Evolutionary conservation across 2,888 invertebrate species (phyloP).

Genomic region (Nomada fabriciana): DNA sequence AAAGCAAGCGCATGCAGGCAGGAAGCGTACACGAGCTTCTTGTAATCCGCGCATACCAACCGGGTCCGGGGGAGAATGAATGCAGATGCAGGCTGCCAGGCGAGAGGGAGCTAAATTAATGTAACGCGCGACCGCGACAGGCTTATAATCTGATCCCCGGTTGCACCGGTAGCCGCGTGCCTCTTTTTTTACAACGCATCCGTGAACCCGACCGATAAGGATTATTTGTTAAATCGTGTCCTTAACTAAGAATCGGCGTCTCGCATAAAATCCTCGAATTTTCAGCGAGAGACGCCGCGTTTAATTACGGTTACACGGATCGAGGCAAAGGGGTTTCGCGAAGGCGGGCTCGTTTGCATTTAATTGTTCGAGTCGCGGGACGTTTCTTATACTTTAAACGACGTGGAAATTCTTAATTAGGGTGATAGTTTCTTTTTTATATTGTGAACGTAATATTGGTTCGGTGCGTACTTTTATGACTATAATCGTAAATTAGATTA

Average conservation of each 20-base stretch:
- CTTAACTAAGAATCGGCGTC: neutral
- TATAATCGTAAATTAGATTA: too few relatives aligned
- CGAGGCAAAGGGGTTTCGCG: neutral
- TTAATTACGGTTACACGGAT: slow-evolving; percentile 32
- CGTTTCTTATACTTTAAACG: neutral
- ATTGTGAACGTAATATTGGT: too few relatives aligned
- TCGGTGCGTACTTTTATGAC: too few relatives aligned
- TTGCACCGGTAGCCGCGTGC: slow-evolving; percentile 37
- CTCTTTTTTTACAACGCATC: slow-evolving; percentile 51
- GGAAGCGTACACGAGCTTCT: slow-evolving; percentile 50
- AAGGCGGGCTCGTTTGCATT: neutral
- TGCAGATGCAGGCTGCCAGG: slow-evolving; percentile 48
- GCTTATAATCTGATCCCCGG: slow-evolving; percentile 65
- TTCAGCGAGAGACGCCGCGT: slow-evolving; percentile 6
- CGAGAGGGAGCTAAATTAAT: slow-evolving; percentile 58
- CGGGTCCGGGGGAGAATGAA: slow-evolving; percentile 42
- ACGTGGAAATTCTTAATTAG: too few relatives aligned
- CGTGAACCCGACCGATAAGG: slow-evolving; percentile 64
- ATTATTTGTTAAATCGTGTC: slow-evolving; percentile 67
- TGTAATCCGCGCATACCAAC: slow-evolving; percentile 59
- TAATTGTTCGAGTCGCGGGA: neutral
- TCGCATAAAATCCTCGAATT: slow-evolving; percentile 34
- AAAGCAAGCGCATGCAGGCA: slow-evolving; percentile 39
- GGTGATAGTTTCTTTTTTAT: too few relatives aligned
- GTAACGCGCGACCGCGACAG: slow-evolving; percentile 57